Evolutionary conservation across 1,140 invertebrate genomes (phyloP).

Genomic region (Amyelois transitella): DNA sequence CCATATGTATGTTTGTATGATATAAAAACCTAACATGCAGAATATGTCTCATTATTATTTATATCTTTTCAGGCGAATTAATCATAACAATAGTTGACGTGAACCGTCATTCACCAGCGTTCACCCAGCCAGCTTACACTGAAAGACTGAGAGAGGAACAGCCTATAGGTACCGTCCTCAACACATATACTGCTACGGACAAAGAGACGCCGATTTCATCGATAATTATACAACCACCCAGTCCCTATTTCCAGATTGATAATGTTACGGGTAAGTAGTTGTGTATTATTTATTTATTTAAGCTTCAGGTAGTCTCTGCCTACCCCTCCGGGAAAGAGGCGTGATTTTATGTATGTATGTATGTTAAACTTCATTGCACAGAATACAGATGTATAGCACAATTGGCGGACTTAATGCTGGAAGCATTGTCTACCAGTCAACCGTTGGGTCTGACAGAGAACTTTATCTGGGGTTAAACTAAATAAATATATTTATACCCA

Average conservation of each 20-base stretch:
- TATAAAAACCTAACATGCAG: no score
- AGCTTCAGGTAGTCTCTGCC: not conserved
- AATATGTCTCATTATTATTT: not conserved
- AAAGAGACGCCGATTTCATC: constrained; percentile 87
- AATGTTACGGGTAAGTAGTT: constrained; percentile 78
- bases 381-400: no score
- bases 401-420: no score
- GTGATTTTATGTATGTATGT: no score
- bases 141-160: constrained; percentile 89
- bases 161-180: constrained; percentile 85
- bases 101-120: constrained; percentile 80
- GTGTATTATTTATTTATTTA: not conserved
- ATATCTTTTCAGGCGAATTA: constrained; percentile 78
- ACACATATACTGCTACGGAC: constrained; percentile 87
- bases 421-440: no score
- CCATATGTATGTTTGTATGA: no score
- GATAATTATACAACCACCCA: constrained; percentile 82
- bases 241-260: constrained; percentile 86
- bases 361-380: no score
- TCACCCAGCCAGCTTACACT: constrained; percentile 79
- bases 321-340: no score
- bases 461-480: no score
- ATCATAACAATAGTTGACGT: constrained; percentile 91
- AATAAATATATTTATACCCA: no score
- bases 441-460: no score